These are phyloP conservation scores for Lagenorhynchus albirostris DNA, from an alignment of 2,113 vertebrate genomes.

Conservation along the genomic window DNA sequence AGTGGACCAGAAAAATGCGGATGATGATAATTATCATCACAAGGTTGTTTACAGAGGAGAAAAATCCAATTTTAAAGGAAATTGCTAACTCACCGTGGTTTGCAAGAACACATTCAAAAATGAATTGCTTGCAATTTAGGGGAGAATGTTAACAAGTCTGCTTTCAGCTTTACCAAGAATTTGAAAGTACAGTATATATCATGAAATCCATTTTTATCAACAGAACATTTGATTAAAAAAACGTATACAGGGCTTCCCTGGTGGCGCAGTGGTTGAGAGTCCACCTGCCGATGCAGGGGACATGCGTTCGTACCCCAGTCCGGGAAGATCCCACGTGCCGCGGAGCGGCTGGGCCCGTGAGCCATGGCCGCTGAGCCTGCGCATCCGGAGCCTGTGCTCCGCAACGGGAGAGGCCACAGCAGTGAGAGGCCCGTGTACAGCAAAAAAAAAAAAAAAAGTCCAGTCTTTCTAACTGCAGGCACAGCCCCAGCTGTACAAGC, in stretches of 20 bases:
- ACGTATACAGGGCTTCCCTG: too few species aligned
- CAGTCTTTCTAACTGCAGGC: background rate
- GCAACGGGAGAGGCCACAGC: too few species aligned
- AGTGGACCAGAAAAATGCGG: slow-evolving; percentile 21
- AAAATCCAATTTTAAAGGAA: slow-evolving; percentile 70
- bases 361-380: too few species aligned
- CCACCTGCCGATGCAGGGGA: too few species aligned
- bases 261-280: too few species aligned
- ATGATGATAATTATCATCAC: slow-evolving; percentile 22
- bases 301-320: too few species aligned
- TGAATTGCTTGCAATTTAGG: slow-evolving; percentile 65
- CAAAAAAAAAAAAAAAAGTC: background rate
- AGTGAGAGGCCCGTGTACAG: too few species aligned
- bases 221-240: background rate
- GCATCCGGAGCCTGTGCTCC: too few species aligned
- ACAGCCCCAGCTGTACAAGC: background rate
- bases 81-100: slow-evolving; percentile 60
- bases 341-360: too few species aligned
- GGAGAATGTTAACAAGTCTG: slow-evolving; percentile 31
- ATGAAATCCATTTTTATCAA: slow-evolving; percentile 60
- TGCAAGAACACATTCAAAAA: slow-evolving; percentile 48
- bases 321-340: too few species aligned
- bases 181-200: slow-evolving; percentile 46
- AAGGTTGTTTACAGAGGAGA: slow-evolving; percentile 58
- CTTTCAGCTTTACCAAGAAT: slow-evolving; percentile 68